Evolutionary conservation across 2,888 invertebrate species (phyloP).

Genomic region (Myopa tessellatipennis): DNA sequence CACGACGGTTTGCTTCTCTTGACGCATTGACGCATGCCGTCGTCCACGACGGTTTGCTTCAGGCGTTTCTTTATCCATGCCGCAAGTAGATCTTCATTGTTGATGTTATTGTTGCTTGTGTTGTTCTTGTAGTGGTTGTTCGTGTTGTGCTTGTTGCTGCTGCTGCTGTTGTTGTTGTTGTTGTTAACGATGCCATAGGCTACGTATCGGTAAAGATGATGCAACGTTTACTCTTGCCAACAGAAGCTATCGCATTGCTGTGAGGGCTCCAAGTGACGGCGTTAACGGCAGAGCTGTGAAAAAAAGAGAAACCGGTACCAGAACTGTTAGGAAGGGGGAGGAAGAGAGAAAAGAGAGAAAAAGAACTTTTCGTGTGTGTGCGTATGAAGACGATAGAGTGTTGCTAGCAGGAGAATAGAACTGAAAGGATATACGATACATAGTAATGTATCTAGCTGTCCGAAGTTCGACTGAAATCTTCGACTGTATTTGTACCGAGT

Average conservation of each 20-base stretch:
- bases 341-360: conserved; percentile 42
- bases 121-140: not conserved
- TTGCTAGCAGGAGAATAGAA: no score
- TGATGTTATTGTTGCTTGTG: conserved; percentile 17
- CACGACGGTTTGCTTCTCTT: not conserved
- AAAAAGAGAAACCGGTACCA: conserved; percentile 57
- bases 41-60: not conserved
- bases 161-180: conserved; percentile 10
- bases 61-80: not conserved
- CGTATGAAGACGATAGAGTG: not conserved
- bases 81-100: conserved; percentile 12
- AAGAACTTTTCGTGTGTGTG: conserved; percentile 26
- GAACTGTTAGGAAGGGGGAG: conserved; percentile 50
- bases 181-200: conserved; percentile 46
- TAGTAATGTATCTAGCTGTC: no score
- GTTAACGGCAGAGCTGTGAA: conserved; percentile 82
- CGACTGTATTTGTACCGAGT: not conserved
- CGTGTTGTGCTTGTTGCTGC: conserved; percentile 27
- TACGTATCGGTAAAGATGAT: conserved; percentile 82
- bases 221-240: conserved; percentile 84
- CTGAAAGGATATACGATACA: no score
- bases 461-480: not conserved
- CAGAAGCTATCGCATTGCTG: conserved; percentile 82
- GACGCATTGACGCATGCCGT: not conserved
- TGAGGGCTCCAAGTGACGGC: conserved; percentile 92